phyloP scores from a whole-genome alignment of 2,797 vertebrate genomes.

The Myotis planiceps region DNA sequence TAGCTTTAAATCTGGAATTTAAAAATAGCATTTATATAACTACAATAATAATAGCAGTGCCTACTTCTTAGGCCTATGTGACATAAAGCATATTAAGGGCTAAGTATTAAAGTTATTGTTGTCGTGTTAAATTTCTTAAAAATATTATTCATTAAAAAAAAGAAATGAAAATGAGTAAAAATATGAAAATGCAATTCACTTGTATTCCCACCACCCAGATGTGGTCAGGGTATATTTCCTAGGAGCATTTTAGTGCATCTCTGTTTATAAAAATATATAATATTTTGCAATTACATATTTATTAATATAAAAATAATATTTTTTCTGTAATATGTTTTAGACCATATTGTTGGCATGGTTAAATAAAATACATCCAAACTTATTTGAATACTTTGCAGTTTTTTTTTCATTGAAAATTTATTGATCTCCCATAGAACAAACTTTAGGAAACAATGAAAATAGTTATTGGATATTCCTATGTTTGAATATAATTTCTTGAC shows the following conservation, averaged over 20 bases:
- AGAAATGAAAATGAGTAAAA: constrained; percentile 9
- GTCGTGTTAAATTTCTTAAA: constrained; percentile 20
- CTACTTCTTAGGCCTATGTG: neutral
- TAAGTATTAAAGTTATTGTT: neutral
- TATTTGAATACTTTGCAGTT: neutral
- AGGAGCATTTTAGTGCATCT: neutral
- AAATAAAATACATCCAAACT: constrained; percentile 28
- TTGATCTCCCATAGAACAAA: neutral
- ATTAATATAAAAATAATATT: neutral
- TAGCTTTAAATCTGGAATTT: neutral
- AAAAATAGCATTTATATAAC: constrained; percentile 13
- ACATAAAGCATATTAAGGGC: neutral
- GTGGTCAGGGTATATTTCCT: neutral
- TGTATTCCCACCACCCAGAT: neutral
- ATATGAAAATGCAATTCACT: constrained; percentile 3
- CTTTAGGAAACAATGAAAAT: constrained; percentile 15
- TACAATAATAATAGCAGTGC: constrained; percentile 16
- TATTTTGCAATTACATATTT: neutral
- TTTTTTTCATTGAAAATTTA: neutral
- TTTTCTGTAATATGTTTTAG: neutral
- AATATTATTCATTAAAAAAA: neutral
- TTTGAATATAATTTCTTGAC: neutral
- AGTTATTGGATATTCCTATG: constrained; percentile 7
- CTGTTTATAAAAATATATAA: neutral
- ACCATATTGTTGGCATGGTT: neutral